Evolutionary conservation across 2,797 vertebrate species (phyloP).

Genomic region (Cynopterus sphinx): DNA sequence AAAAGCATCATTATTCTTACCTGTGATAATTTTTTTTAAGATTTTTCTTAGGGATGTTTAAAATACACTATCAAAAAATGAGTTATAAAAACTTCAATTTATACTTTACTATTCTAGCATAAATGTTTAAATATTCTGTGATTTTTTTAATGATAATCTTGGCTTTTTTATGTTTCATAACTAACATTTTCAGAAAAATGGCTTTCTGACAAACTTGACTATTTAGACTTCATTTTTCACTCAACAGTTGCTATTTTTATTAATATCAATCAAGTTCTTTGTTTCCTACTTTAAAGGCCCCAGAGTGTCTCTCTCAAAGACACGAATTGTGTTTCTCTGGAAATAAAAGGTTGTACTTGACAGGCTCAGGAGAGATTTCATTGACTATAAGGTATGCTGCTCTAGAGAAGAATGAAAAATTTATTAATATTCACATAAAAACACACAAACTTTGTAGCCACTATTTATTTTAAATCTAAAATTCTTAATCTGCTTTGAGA

Average conservation of each 20-base stretch:
- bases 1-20: background rate
- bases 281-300: background rate
- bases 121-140: background rate
- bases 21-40: background rate
- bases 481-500: background rate
- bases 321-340: background rate
- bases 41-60: background rate
- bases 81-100: background rate
- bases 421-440: background rate
- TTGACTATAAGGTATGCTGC: background rate
- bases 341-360: constrained; percentile 5
- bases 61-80: background rate
- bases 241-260: background rate
- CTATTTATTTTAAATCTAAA: background rate
- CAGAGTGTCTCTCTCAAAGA: background rate
- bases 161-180: background rate
- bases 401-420: background rate
- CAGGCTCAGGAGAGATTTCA: background rate
- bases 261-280: background rate
- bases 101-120: background rate
- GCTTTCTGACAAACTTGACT: background rate
- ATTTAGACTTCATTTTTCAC: background rate
- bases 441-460: background rate
- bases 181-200: background rate
- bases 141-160: background rate